phyloP scores from a whole-genome alignment of 2,888 invertebrate genomes.

The Aporophyla nigra region DNA sequence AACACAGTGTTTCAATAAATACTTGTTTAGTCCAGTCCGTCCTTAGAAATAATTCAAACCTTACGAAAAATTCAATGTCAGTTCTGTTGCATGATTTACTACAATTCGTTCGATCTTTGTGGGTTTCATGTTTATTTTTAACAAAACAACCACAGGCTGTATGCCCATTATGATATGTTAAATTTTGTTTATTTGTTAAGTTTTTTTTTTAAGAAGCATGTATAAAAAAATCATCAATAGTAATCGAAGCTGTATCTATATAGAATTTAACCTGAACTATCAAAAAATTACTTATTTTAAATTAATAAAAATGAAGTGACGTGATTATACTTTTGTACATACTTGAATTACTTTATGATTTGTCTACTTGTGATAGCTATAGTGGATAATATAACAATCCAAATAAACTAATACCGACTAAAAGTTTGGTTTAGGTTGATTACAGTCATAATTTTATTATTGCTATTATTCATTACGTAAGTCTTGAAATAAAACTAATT shows the following conservation, averaged over 20 bases:
- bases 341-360: slow-evolving; percentile 75
- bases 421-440: slow-evolving; percentile 89
- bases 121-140: slow-evolving; percentile 17
- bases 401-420: slow-evolving; percentile 90
- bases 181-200: slow-evolving; percentile 16
- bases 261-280: slow-evolving; percentile 43
- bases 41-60: slow-evolving; percentile 78
- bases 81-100: slow-evolving; percentile 17
- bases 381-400: slow-evolving; percentile 84
- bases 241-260: slow-evolving; percentile 36
- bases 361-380: slow-evolving; percentile 86
- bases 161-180: not conserved
- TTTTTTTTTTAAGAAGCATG: slow-evolving; percentile 33
- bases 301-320: slow-evolving; percentile 60
- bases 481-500: slow-evolving; percentile 90
- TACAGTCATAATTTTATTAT: slow-evolving; percentile 89
- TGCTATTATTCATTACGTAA: slow-evolving; percentile 83
- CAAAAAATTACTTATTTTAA: slow-evolving; percentile 41
- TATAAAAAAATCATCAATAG: slow-evolving; percentile 21
- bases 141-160: slow-evolving; percentile 20
- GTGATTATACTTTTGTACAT: slow-evolving; percentile 78
- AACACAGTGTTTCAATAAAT: slow-evolving; percentile 70
- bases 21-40: slow-evolving; percentile 84
- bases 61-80: slow-evolving; percentile 38
- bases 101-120: slow-evolving; percentile 6